These are phyloP conservation scores for Grammomys dolichurus DNA, from an alignment of 2,113 vertebrate species.

Conservation along the genomic window DNA sequence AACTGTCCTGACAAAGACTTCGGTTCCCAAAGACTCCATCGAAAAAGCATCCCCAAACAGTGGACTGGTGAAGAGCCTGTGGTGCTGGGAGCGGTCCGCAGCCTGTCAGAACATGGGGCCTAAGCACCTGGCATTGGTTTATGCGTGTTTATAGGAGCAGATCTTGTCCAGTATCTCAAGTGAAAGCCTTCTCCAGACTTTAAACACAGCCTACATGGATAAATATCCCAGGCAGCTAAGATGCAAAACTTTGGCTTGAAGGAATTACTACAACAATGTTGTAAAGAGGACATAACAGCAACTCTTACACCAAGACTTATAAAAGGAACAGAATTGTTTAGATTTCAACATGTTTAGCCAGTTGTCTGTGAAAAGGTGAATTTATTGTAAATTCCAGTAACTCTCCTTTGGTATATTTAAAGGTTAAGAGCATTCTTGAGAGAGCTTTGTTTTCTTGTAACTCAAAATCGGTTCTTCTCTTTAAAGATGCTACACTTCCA, in stretches of 20 bases:
- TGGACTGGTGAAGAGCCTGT: fast-evolving
- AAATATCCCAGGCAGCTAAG: constrained; percentile 14
- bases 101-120: not conserved
- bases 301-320: not conserved
- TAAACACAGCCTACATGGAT: constrained; percentile 2
- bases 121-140: fast-evolving
- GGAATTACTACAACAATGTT: constrained; percentile 53
- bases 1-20: not conserved
- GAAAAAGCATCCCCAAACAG: not conserved
- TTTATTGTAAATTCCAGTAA: constrained; percentile 48
- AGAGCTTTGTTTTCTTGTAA: not conserved
- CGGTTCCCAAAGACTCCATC: not conserved
- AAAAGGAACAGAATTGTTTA: constrained; percentile 45
- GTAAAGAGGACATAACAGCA: not conserved
- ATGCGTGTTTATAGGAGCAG: not conserved
- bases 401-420: constrained; percentile 45
- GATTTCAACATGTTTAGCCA: constrained; percentile 43
- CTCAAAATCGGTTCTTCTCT: not conserved
- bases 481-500: not conserved
- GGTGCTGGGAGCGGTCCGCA: fast-evolving
- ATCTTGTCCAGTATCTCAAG: not conserved
- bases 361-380: constrained; percentile 55
- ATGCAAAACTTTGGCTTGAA: constrained; percentile 23
- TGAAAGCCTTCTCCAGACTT: not conserved
- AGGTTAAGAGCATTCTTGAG: constrained; percentile 57